Evolutionary conservation across 2,797 vertebrate species (phyloP), one percentile per base, ranked within the genome.

Genomic region (Fistularia commersonii): DNA sequence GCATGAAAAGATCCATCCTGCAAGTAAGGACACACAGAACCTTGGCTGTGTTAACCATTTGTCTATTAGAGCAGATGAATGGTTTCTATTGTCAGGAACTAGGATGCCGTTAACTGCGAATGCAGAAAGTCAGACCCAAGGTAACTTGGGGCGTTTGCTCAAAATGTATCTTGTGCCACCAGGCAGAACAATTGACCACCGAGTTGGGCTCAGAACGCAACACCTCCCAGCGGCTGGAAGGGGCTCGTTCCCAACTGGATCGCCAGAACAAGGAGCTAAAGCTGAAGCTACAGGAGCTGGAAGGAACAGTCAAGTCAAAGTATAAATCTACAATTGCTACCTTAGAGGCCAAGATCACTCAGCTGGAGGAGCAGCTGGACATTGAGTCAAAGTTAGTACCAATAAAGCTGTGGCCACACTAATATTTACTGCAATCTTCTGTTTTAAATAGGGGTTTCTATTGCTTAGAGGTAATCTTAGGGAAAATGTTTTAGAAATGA

Each of bases 201-300:
- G 97, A 99, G 74, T 70, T 99, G 80, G 69, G 85, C 0, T 70
- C 91, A 0, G 96, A 99, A 80, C 95, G 94, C 54, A 91, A 92
- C 79, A 90, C 86, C 0, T 74, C 89, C 0, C 95, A 96, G 89
- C 92, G 91, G 61, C 89, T 96, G 11, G 96, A 98, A 80, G 95
- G 94, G 0, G 67, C 88, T 9, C 91, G 95, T 41, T 90, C 94
- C 63, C 96, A 98, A 77, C 73, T 95, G 50, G 95, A 98, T 57
- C 93, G 95, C 44, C 94, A 96, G 88, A 97, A 96, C 86, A 97
- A 98, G 80, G 96, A 98, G 74, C 85, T 97, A 52, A 96, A 95
- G 64, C 81, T 91, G 47, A 98, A 97, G 74, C 88, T 95, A 69
- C 94, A 96, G 85, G 96, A 98, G 74, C 90, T 97, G 57, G 96